A percentile compares a stretch with the other conserved stretches of the same genome.
These are phyloP conservation scores for Zosterops hypoxanthus DNA, from an alignment of 2,113 vertebrate species.

Conservation along the genomic window DNA sequence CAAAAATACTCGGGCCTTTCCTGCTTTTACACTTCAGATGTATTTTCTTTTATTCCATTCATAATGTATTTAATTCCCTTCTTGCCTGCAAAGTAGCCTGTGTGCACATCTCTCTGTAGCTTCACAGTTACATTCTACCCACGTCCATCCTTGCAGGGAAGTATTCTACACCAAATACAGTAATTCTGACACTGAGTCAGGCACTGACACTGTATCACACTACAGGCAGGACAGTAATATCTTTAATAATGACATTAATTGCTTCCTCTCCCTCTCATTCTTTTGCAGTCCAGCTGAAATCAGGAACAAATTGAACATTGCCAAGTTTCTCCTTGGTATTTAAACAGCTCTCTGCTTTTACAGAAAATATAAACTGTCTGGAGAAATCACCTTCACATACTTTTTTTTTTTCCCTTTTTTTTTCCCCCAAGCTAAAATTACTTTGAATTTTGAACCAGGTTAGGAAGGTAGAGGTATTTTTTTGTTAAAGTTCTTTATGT, in stretches of 20 bases:
- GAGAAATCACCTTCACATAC: neutral
- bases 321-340: slow-evolving; percentile 13
- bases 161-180: neutral
- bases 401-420: too few relatives aligned
- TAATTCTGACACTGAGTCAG: neutral
- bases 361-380: neutral
- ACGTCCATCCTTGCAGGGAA: neutral
- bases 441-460: neutral
- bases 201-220: neutral
- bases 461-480: neutral
- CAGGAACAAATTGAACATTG: neutral
- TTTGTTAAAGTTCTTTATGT: neutral
- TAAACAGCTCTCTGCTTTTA: slow-evolving; percentile 24
- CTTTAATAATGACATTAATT: neutral
- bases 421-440: neutral
- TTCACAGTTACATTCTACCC: neutral
- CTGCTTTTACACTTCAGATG: neutral
- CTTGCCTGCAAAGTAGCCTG: neutral
- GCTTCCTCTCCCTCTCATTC: neutral
- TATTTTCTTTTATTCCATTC: neutral
- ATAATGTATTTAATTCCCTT: neutral
- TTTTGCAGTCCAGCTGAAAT: slow-evolving; percentile 1
- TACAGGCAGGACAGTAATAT: neutral
- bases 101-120: neutral
- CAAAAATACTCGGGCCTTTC: neutral